Evolutionary conservation across 2,797 vertebrate genomes (phyloP).

Genomic region (Schizothorax lantsangensis): DNA sequence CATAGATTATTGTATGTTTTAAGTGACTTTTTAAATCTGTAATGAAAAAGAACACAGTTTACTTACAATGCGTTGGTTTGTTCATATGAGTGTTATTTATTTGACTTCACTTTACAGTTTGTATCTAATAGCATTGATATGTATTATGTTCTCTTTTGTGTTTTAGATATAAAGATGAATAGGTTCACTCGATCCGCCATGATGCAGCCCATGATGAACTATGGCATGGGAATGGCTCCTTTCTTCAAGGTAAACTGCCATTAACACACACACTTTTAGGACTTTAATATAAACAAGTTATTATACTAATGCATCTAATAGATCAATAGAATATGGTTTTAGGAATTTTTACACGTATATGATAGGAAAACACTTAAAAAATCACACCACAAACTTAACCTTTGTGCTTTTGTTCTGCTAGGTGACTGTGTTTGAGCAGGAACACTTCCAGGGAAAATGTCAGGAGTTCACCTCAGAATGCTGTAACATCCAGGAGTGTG

Average conservation of each 20-base stretch:
- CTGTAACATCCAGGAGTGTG: slow-evolving; percentile 83
- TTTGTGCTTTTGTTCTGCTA: slow-evolving; percentile 51
- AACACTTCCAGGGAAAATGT: slow-evolving; percentile 85
- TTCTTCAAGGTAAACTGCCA: slow-evolving; percentile 82
- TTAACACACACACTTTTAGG: not conserved
- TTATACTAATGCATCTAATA: not conserved
- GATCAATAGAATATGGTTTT: not conserved
- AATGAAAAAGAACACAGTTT: not conserved
- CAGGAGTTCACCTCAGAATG: slow-evolving; percentile 85
- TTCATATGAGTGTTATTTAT: not conserved
- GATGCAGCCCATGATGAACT: slow-evolving; percentile 81
- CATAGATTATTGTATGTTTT: not conserved
- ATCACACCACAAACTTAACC: not conserved
- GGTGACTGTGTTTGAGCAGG: slow-evolving; percentile 86
- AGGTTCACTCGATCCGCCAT: slow-evolving; percentile 78
- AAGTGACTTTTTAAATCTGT: not conserved
- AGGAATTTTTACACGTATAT: not conserved
- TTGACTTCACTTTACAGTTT: not conserved
- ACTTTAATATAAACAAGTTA: not conserved
- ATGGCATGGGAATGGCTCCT: slow-evolving; percentile 83
- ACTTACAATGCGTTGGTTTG: not conserved
- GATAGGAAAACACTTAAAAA: not conserved
- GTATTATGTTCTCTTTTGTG: not conserved
- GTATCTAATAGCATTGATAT: not conserved
- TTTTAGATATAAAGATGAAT: slow-evolving; percentile 79